A percentile compares a stretch with the other conserved stretches of the same genome.
Conservation (phyloP, 2,888 invertebrate genomes). For the Drosophila atripex region DNA sequence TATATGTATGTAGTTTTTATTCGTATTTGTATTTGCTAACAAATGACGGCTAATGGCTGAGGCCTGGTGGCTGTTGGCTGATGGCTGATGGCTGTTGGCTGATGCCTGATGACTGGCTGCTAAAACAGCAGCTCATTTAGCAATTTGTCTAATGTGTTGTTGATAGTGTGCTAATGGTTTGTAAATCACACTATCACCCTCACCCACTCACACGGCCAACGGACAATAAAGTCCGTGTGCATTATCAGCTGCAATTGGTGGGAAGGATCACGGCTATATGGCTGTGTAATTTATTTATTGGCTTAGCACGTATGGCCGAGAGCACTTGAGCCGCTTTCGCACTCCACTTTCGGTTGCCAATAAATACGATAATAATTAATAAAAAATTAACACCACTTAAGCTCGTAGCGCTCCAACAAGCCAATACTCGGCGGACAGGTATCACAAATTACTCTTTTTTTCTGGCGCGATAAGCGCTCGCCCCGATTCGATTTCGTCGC, state of each 20-base stretch:
- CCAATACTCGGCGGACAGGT: conserved; percentile 74
- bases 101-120: conserved; percentile 21
- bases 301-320: conserved; percentile 17
- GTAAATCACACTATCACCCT: conserved; percentile 70
- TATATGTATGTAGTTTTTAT: conserved; percentile 9
- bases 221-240: conserved; percentile 18
- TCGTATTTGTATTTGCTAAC: neutral
- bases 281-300: conserved; percentile 53
- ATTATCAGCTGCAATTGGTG: conserved; percentile 29
- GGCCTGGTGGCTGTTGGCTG: neutral
- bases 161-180: conserved; percentile 76
- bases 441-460: conserved; percentile 79
- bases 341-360: conserved; percentile 65
- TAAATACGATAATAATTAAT: conserved; percentile 79
- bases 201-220: conserved; percentile 18
- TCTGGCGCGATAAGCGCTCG: conserved; percentile 64
- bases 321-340: conserved; percentile 56
- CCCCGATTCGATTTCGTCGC: conserved; percentile 50
- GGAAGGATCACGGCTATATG: conserved; percentile 31
- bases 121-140: conserved; percentile 69
- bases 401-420: conserved; percentile 59
- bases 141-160: conserved; percentile 77
- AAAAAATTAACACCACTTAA: conserved; percentile 80
- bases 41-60: conserved; percentile 3
- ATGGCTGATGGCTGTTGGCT: conserved; percentile 14